These are phyloP conservation scores for Pachypsylla venusta DNA, from an alignment of 1,140 invertebrate species.

Conservation along the genomic window DNA sequence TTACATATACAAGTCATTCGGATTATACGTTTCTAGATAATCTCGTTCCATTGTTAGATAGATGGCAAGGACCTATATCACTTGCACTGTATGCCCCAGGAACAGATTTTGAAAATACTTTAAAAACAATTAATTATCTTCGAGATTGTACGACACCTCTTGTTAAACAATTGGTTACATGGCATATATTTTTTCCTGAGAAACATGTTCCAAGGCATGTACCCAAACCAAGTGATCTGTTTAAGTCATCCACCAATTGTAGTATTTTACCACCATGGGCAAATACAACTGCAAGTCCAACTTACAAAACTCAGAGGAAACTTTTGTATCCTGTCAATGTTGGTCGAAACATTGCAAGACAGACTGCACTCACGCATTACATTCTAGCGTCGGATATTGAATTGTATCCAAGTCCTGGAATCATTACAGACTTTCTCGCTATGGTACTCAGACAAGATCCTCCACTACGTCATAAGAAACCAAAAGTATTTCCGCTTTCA, in stretches of 20 bases:
- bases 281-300: constrained; percentile 42
- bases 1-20: constrained; percentile 83
- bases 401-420: constrained; percentile 66
- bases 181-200: constrained; percentile 71
- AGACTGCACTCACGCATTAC: constrained; percentile 63
- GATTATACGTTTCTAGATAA: constrained; percentile 83
- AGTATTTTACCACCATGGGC: constrained; percentile 47
- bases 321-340: constrained; percentile 76
- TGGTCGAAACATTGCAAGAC: constrained; percentile 65
- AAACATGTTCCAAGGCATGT: constrained; percentile 64
- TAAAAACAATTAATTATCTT: constrained; percentile 40
- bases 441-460: constrained; percentile 56
- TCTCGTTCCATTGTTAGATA: constrained; percentile 58
- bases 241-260: constrained; percentile 38
- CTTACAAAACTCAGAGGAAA: constrained; percentile 66
- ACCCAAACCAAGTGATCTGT: constrained; percentile 42
- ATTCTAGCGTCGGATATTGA: constrained; percentile 76
- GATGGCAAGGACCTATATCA: constrained; percentile 50
- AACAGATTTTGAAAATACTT: constrained; percentile 39
- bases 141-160: constrained; percentile 40
- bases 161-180: constrained; percentile 57
- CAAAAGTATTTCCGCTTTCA: constrained; percentile 60
- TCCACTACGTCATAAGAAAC: constrained; percentile 44
- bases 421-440: constrained; percentile 56
- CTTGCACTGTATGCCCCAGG: constrained; percentile 51